Conservation (phyloP, 2,797 vertebrate genomes). For the Novumbra hubbsi region DNA sequence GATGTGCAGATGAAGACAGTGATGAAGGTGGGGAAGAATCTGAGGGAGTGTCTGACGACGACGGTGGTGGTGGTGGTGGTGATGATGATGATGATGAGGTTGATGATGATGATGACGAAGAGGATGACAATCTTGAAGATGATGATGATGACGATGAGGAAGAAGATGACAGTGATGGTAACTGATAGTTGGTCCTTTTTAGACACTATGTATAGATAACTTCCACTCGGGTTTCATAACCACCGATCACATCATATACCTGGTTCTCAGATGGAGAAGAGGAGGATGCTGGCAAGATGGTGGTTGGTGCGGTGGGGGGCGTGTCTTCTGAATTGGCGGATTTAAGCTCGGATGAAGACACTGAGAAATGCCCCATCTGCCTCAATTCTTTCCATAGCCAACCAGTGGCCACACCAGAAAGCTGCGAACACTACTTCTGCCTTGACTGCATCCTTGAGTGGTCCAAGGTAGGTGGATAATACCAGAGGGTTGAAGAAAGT, state of each 20-base stretch:
- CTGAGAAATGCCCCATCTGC: conserved; percentile 94
- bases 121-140: conserved; percentile 69
- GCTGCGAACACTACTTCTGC: conserved; percentile 94
- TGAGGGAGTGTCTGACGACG: conserved; percentile 70
- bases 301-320: conserved; percentile 49
- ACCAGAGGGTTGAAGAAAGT: background rate
- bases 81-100: conserved; percentile 67
- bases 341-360: conserved; percentile 86
- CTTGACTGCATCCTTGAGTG: conserved; percentile 96
- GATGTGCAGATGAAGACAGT: conserved; percentile 57
- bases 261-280: conserved; percentile 55
- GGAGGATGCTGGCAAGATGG: conserved; percentile 62
- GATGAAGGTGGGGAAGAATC: conserved; percentile 54
- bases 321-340: conserved; percentile 23
- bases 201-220: background rate
- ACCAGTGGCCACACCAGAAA: conserved; percentile 92
- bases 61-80: conserved; percentile 55
- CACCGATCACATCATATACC: background rate
- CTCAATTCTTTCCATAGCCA: conserved; percentile 91
- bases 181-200: background rate
- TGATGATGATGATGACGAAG: conserved; percentile 59
- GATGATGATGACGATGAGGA: conserved; percentile 70
- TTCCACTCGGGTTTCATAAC: background rate
- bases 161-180: conserved; percentile 71
- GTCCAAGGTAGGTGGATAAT: conserved; percentile 83